Evolutionary conservation across 2,113 vertebrate species (phyloP).

Genomic region (Petrocephalus microphthalmus): DNA sequence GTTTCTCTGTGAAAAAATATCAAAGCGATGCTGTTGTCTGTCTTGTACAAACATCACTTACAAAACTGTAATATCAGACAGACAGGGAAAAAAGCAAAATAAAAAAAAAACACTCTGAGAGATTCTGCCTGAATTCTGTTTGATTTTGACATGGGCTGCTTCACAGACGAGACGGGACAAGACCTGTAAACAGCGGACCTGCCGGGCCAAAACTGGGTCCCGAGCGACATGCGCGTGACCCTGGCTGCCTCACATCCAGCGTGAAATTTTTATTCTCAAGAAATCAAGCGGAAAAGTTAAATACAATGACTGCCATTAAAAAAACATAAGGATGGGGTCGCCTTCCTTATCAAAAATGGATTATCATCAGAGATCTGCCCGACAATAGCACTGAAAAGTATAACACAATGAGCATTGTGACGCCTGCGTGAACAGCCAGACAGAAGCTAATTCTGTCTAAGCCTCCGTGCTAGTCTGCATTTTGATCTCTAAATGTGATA

Average conservation of each 20-base stretch:
- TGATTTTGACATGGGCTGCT: not conserved
- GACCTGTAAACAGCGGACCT: not conserved
- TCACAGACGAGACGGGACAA: not conserved
- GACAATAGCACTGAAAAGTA: not conserved
- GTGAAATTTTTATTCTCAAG: not conserved
- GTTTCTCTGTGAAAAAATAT: not conserved
- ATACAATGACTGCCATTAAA: not conserved
- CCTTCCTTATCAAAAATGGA: not conserved
- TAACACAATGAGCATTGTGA: not conserved
- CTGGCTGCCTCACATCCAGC: not conserved
- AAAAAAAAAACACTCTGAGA: not conserved
- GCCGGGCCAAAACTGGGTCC: not conserved
- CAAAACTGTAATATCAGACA: not conserved
- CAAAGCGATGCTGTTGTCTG: not conserved
- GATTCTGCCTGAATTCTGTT: not conserved
- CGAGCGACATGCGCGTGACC: not conserved
- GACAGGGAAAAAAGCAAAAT: not conserved
- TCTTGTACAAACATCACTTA: not conserved
- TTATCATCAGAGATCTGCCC: not conserved
- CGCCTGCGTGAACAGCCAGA: not conserved
- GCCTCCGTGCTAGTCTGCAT: not conserved
- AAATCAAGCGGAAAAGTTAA: not conserved
- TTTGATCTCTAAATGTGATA: not conserved
- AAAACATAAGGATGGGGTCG: not conserved
- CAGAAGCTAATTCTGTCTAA: not conserved